Conservation (phyloP, 1,140 invertebrate species). For the Drosophila setifemur region DNA sequence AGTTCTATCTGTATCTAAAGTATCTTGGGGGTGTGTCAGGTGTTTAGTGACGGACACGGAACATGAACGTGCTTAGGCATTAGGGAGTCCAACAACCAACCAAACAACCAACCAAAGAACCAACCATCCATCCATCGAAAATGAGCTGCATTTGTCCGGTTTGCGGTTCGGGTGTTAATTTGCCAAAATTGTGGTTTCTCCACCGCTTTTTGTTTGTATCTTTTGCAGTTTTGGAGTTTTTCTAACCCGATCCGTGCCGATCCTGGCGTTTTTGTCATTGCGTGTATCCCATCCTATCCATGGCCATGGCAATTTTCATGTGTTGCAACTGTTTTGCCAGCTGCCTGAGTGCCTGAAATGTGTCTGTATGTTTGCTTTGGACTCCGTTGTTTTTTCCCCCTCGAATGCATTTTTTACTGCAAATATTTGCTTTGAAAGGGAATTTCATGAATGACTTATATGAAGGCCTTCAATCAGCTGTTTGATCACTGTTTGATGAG, state of each 20-base stretch:
- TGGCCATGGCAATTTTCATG: slow-evolving; percentile 70
- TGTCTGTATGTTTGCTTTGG: slow-evolving; percentile 37
- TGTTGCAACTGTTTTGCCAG: slow-evolving; percentile 65
- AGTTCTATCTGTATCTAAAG: slow-evolving; percentile 21
- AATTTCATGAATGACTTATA: slow-evolving; percentile 65
- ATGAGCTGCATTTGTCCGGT: slow-evolving; percentile 38
- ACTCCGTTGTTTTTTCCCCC: slow-evolving; percentile 17
- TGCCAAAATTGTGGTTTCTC: slow-evolving; percentile 71
- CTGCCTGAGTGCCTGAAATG: slow-evolving; percentile 44
- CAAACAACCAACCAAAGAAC: background rate
- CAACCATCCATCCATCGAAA: slow-evolving; percentile 19
- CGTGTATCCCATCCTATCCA: no score
- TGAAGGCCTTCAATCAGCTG: slow-evolving; percentile 59
- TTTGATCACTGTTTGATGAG: slow-evolving; percentile 43
- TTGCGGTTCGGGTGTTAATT: slow-evolving; percentile 64
- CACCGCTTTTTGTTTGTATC: slow-evolving; percentile 1
- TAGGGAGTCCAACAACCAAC: slow-evolving; percentile 51
- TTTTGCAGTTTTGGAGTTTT: slow-evolving; percentile 8
- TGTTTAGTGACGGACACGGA: slow-evolving; percentile 72
- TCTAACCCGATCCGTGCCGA: slow-evolving; percentile 44
- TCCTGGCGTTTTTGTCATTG: slow-evolving; percentile 54
- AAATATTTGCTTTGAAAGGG: slow-evolving; percentile 59
- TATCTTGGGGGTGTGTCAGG: slow-evolving; percentile 58
- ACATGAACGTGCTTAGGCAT: slow-evolving; percentile 77
- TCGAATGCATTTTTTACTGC: slow-evolving; percentile 46